Percentiles rank a stretch among this genome's conserved stretches.
phyloP scores from a whole-genome alignment of 2,113 vertebrate species.

The Plestiodon gilberti region DNA sequence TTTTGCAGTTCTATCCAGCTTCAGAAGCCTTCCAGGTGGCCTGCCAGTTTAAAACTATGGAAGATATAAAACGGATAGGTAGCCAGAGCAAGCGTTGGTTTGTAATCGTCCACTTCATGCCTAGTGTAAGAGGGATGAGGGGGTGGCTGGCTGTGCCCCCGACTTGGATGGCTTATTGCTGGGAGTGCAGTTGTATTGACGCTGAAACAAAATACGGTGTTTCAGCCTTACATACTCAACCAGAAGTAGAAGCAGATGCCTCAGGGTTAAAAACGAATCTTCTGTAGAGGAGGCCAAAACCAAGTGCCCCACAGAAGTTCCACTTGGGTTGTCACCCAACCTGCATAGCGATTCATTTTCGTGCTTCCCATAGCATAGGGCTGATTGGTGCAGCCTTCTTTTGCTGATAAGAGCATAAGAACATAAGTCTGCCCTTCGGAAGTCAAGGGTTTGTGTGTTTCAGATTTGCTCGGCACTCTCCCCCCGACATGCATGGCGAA shows the following conservation, averaged over 20 bases:
- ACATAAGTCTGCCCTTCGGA: too few relatives aligned
- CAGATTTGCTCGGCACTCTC: too few relatives aligned
- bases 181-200: neutral
- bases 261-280: neutral
- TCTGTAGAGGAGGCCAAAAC: neutral
- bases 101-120: neutral
- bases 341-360: neutral
- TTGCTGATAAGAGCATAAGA: too few relatives aligned
- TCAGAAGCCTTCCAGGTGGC: too few relatives aligned
- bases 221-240: neutral
- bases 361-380: neutral
- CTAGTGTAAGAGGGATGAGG: neutral
- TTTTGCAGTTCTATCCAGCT: too few relatives aligned
- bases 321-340: neutral
- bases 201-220: neutral
- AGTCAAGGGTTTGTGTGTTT: too few relatives aligned
- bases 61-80: neutral
- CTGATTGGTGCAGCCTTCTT: neutral
- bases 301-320: neutral
- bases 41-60: too few relatives aligned
- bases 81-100: neutral
- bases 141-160: too few relatives aligned
- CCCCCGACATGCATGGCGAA: too few relatives aligned
- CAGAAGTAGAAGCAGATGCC: neutral
- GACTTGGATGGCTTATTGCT: neutral